Percentiles rank a stretch among this genome's conserved stretches.
Evolutionary conservation across 2,888 invertebrate genomes (phyloP).

Genomic region (Congeria kusceri): DNA sequence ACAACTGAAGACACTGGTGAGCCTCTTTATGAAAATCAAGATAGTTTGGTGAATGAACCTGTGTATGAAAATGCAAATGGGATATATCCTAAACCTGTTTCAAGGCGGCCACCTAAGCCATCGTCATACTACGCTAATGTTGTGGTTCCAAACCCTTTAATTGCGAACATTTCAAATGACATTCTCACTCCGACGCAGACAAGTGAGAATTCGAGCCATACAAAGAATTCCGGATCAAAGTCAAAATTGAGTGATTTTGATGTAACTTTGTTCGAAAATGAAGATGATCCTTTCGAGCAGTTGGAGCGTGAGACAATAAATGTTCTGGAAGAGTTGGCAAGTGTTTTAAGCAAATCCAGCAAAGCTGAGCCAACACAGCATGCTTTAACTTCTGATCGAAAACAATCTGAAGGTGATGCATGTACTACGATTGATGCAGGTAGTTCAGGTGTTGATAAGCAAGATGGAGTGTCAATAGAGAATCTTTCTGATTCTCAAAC

Average conservation of each 20-base stretch:
- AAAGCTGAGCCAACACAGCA: constrained; percentile 22
- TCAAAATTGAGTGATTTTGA: constrained; percentile 64
- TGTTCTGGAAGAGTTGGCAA: constrained; percentile 79
- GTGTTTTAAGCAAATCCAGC: constrained; percentile 60
- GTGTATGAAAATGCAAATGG: constrained; percentile 44
- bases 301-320: constrained; percentile 78
- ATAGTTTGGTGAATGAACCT: constrained; percentile 17
- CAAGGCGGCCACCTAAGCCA: constrained; percentile 27
- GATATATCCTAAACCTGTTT: constrained; percentile 29
- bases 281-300: constrained; percentile 80
- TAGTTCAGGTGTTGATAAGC: not conserved
- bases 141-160: constrained; percentile 60
- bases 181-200: constrained; percentile 72
- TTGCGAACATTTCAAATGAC: constrained; percentile 63
- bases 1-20: constrained; percentile 6
- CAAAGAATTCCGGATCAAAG: not conserved
- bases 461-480: constrained; percentile 8
- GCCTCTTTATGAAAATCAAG: constrained; percentile 25
- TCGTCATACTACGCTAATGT: constrained; percentile 41
- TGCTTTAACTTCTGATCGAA: not conserved
- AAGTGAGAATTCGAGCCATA: constrained; percentile 5
- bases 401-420: not conserved
- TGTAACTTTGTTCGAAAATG: constrained; percentile 78
- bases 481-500: constrained; percentile 1
- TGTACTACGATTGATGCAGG: not conserved